Evolutionary conservation across 2,888 invertebrate species (phyloP), one percentile per base, ranked within the genome.

Genomic region (Andrena bicolor): DNA sequence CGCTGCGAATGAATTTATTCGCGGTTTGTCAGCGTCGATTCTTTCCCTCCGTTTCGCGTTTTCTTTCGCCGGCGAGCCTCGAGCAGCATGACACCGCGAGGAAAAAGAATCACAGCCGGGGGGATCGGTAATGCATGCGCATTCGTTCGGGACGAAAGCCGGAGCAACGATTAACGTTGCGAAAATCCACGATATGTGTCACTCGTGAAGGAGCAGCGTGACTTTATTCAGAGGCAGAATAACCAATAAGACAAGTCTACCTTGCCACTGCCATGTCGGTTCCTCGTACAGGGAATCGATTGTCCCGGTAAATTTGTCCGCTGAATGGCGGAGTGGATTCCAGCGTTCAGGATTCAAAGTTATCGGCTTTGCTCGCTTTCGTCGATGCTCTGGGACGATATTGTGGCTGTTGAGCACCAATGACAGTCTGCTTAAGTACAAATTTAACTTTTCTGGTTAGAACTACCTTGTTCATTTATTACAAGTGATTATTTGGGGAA

Each of bases 161-260:
- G 85, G 66, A 60, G 75, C 76, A 86, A 79, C 76, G 85, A 86
- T 86, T 83, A 85, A 71, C 51, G 73, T 86, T 86, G 87, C 87
- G 87, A 86, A 86, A 86, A 87, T 72, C 84, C 41, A 41, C 28
- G 32, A 73, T 56, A 68, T 48, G 68, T 77, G 84, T 74, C 80
- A 26, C 53, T 41, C 65, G 58, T 8, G 74, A 60, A 70, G 28
- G 61, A 66, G 71, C 80, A 80, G 74, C 84, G 76, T 79, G 84
- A 84, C 80, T 84, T 73, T 65, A 66, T 80, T 58, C 66, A 53
- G 70, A 23, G 63, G 23, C 60, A 23, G 82, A 71, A 83, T 82
- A 64, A 51, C 30, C 79, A 78, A 83, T 63, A 68, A 61, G 74
- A 71, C 83, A 78, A 66, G 73, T 68, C 23, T 74, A 78, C 71